Evolutionary conservation across 2,888 invertebrate species (phyloP).

Genomic region (Erpobdella octoculata): DNA sequence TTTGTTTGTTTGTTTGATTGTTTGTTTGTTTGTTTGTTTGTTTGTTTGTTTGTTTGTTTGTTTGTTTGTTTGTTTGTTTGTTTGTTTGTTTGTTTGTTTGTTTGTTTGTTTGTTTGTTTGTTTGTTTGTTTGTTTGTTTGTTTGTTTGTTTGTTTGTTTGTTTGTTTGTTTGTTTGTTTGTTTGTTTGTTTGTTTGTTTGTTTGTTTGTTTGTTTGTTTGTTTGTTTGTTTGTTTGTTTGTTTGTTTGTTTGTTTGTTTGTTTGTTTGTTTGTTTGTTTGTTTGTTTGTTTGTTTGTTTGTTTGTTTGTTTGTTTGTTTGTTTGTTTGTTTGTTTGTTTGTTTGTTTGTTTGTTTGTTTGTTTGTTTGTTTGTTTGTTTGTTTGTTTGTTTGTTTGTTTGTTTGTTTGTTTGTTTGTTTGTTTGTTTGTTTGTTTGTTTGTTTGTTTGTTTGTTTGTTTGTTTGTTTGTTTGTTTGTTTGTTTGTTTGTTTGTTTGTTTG

Average conservation of each 20-base stretch:
- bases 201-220: background rate
- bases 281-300: too few relatives aligned
- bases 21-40: slow-evolving; percentile 14
- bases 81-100: slow-evolving; percentile 14
- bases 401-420: too few relatives aligned
- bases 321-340: too few relatives aligned
- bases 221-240: background rate
- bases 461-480: too few relatives aligned
- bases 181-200: background rate
- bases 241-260: background rate
- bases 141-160: background rate
- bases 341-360: too few relatives aligned
- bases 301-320: too few relatives aligned
- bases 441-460: too few relatives aligned
- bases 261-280: too few relatives aligned
- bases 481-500: too few relatives aligned
- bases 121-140: background rate
- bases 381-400: too few relatives aligned
- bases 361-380: too few relatives aligned
- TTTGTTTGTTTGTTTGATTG: slow-evolving; percentile 11
- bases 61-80: slow-evolving; percentile 14
- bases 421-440: too few relatives aligned
- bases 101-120: slow-evolving; percentile 3
- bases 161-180: background rate
- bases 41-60: slow-evolving; percentile 14